Evolutionary conservation across 2,113 vertebrate genomes (phyloP).

Genomic region (Oriolus oriolus): DNA sequence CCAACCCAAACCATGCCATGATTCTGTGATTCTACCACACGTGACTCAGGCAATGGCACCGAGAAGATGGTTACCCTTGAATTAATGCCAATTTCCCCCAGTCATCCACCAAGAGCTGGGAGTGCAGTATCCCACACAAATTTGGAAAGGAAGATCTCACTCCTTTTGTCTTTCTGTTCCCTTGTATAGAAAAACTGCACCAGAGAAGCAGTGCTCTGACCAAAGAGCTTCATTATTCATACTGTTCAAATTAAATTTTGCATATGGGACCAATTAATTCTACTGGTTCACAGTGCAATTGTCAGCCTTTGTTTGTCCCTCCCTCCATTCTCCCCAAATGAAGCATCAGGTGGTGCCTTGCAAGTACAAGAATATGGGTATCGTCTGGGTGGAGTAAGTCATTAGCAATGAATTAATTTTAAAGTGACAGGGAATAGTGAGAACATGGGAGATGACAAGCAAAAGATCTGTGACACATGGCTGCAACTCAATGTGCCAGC

Average conservation of each 20-base stretch:
- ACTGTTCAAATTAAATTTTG: background rate
- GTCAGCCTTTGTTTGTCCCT: background rate
- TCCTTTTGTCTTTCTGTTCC: background rate
- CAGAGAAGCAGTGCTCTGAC: background rate
- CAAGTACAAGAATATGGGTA: background rate
- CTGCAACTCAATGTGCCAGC: constrained; percentile 36
- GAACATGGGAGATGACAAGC: constrained; percentile 44
- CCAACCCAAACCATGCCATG: background rate
- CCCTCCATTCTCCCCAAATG: background rate
- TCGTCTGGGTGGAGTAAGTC: constrained; percentile 5
- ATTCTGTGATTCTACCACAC: background rate
- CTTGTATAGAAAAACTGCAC: background rate
- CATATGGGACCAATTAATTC: background rate
- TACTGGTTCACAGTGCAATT: background rate
- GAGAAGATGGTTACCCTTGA: background rate
- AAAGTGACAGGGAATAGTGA: background rate
- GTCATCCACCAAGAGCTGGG: background rate
- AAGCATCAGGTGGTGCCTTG: background rate
- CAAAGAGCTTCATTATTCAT: background rate
- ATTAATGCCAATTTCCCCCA: background rate
- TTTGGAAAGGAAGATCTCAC: background rate
- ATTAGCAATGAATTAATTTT: constrained; percentile 54
- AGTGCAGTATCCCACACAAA: background rate
- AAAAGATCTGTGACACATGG: constrained; percentile 54
- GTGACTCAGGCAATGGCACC: background rate